Base-by-base conservation (phyloP, 92 coral and sea anemone genomes). In the Bergia puertoricense region DNA sequence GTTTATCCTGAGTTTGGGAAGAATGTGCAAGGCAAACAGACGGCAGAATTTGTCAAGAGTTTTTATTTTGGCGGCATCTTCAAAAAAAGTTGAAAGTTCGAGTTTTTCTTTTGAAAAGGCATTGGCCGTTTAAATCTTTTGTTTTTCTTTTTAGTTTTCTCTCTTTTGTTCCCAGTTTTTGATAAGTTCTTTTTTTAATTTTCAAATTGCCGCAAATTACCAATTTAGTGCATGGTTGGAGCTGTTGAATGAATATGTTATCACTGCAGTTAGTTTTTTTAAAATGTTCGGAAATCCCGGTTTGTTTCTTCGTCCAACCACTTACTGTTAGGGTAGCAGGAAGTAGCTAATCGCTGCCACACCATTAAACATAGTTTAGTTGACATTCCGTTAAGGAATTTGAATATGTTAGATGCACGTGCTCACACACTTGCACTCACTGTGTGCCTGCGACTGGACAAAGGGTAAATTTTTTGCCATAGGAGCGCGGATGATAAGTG, bases 21-120 rank as follows among this genome's bases (percentile, higher is more conserved):
- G 69, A 62, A 62, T 62, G 13, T 62, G 69, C 4, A 62, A 62
- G 30, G 20, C 69, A 62, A 23, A 18, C 69, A 13, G 74, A 22
- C 74, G 74, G 74, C 38, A 72, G 40, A 36, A 37, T 30, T 43
- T 72, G 76, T 8, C 42, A 15, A 62, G 23, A 62, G 6, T 62
- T 62, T 62, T 62, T 62, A 62, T 22, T 54, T 54, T 54, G 59
- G 80, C 80, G 80, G 80, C 15, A 41, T n/a, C 37, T 76, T 37
- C 42, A 20, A n/a, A 74, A 74, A 16, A 38, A 38, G 10, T 38
- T 41, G 11, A 74, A 41, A n/a, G 50, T 42, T 74, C 8, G 7
- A 38, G 14, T 56, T 56, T 37, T 73, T 73, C 39, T 23, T 40
- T 11, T 74, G n/a, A 43, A 18, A 38, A 39, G 8, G 43, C 48